Percentiles rank a stretch among this genome's conserved stretches.
Evolutionary conservation across 2,888 invertebrate genomes (phyloP).

Genomic region (Hoplodrina ambigua): DNA sequence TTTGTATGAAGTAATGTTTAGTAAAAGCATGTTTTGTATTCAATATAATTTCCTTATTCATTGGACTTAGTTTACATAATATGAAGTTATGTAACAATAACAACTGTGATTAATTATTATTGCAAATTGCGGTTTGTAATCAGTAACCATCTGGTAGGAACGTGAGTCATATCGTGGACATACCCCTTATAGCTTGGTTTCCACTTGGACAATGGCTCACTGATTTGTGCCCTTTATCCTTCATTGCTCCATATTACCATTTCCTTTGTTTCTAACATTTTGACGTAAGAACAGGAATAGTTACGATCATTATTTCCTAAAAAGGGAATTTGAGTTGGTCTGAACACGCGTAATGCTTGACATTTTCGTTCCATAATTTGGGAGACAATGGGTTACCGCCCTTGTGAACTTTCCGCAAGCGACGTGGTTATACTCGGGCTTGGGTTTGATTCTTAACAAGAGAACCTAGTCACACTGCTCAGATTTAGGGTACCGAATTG

Average conservation of each 20-base stretch:
- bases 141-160: constrained; percentile 72
- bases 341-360: constrained; percentile 13
- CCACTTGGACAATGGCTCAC: constrained; percentile 38
- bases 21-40: constrained; percentile 34
- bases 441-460: constrained; percentile 15
- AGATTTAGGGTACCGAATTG: not conserved
- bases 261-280: constrained; percentile 45
- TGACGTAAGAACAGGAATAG: constrained; percentile 20
- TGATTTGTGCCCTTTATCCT: constrained; percentile 42
- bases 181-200: constrained; percentile 51
- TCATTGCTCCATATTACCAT: constrained; percentile 29
- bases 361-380: constrained; percentile 27
- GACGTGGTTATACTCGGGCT: not conserved
- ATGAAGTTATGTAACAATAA: constrained; percentile 62
- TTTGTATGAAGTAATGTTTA: constrained; percentile 34
- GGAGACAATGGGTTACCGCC: constrained; percentile 24
- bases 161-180: constrained; percentile 68
- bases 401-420: constrained; percentile 15
- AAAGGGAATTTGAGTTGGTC: constrained; percentile 4
- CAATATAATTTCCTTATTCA: constrained; percentile 34
- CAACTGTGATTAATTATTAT: constrained; percentile 78
- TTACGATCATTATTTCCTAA: constrained; percentile 27
- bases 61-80: constrained; percentile 68
- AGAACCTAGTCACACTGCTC: not conserved
- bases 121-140: constrained; percentile 73